These are phyloP conservation scores for Manis crassicaudata DNA, from an alignment of 2,797 vertebrate species.

Conservation along the genomic window DNA sequence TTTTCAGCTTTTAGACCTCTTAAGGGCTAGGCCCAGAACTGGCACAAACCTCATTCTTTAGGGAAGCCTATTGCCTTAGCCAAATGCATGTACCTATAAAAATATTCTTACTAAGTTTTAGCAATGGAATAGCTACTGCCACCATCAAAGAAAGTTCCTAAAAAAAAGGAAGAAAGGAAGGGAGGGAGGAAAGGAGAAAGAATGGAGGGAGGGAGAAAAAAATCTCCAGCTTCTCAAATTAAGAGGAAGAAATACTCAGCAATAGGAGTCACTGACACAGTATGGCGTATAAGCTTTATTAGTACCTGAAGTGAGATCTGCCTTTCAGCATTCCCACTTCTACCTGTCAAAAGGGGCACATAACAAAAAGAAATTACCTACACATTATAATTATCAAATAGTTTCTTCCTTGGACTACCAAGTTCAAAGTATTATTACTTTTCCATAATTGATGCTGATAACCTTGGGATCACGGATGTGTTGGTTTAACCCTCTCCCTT, in stretches of 20 bases:
- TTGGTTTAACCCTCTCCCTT: neutral
- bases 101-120: slow-evolving; percentile 7
- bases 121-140: neutral
- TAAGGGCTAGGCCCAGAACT: neutral
- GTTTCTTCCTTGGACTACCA: neutral
- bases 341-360: neutral
- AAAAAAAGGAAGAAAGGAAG: neutral
- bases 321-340: neutral
- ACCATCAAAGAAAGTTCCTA: neutral
- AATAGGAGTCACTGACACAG: neutral
- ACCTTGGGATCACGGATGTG: neutral
- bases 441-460: neutral
- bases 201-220: neutral
- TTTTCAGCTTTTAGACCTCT: neutral
- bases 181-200: neutral
- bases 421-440: neutral
- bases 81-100: neutral
- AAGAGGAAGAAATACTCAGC: neutral
- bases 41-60: neutral
- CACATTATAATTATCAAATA: neutral
- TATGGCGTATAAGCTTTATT: neutral
- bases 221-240: neutral
- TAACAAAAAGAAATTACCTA: neutral
- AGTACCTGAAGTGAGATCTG: neutral
- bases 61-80: neutral